A percentile compares a stretch with the other conserved stretches of the same genome.
Conservation (phyloP, 2,888 invertebrate species). For the Euplexia lucipara region DNA sequence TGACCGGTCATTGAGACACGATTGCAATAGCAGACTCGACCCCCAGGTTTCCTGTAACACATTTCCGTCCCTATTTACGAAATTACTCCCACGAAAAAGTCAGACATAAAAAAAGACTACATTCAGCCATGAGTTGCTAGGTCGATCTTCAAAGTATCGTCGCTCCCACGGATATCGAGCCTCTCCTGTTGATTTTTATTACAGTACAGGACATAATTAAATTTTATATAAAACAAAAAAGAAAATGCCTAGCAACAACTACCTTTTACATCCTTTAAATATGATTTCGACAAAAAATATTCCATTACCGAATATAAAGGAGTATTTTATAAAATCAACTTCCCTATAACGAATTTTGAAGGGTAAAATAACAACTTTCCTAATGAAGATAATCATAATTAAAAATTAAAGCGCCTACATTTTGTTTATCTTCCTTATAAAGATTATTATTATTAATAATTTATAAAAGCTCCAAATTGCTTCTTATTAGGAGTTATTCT, state of each 20-base stretch:
- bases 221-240: neutral
- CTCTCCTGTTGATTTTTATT: too few species aligned
- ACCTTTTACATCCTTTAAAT: slow-evolving; percentile 13
- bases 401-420: slow-evolving; percentile 52
- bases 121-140: too few species aligned
- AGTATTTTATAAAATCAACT: slow-evolving; percentile 22
- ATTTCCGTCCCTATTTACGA: too few species aligned
- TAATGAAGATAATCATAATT: slow-evolving; percentile 63
- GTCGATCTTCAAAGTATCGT: neutral
- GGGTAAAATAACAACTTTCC: slow-evolving; percentile 47
- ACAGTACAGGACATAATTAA: neutral
- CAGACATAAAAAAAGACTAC: too few species aligned
- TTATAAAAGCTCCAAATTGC: slow-evolving; percentile 52
- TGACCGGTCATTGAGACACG: too few species aligned
- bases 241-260: slow-evolving; percentile 2
- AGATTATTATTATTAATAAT: slow-evolving; percentile 30
- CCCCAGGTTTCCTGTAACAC: too few species aligned
- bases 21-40: too few species aligned
- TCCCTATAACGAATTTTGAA: slow-evolving; percentile 28
- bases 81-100: too few species aligned
- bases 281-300: slow-evolving; percentile 35
- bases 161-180: neutral
- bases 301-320: slow-evolving; percentile 19
- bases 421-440: slow-evolving; percentile 38
- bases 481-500: slow-evolving; percentile 50